A percentile compares a stretch with the other conserved stretches of the same genome.
phyloP scores from a whole-genome alignment of 2,113 vertebrate species.

The Oostethus manadensis region DNA sequence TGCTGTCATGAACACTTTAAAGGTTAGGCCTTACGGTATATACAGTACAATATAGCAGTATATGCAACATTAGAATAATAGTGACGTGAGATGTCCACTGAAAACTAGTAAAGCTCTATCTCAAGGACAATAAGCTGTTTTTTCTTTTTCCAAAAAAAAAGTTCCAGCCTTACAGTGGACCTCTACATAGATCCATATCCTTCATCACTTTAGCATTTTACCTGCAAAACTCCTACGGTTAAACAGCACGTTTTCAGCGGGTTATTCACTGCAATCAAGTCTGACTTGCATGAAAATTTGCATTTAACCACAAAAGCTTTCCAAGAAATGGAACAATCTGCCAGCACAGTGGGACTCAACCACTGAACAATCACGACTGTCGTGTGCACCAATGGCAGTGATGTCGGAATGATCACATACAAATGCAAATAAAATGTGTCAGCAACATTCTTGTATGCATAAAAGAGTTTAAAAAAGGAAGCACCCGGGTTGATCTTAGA shows the following conservation, averaged over 20 bases:
- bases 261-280: not conserved
- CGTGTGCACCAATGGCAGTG: not conserved
- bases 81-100: not conserved
- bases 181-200: not conserved
- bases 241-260: not conserved
- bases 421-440: not conserved
- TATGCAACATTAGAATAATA: too few relatives aligned
- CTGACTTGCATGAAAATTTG: not conserved
- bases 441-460: not conserved
- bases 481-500: not conserved
- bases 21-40: too few relatives aligned
- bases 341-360: not conserved
- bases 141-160: not conserved
- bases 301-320: not conserved
- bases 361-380: not conserved
- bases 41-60: too few relatives aligned
- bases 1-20: too few relatives aligned
- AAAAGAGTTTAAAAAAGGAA: not conserved
- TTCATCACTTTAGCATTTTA: not conserved
- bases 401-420: not conserved
- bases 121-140: not conserved
- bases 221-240: not conserved
- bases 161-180: too few relatives aligned
- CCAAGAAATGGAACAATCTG: not conserved
- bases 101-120: not conserved